Evolutionary conservation across 2,797 vertebrate species (phyloP), one percentile per base, ranked within the genome.

Genomic region (Pelobates cultripes): DNA sequence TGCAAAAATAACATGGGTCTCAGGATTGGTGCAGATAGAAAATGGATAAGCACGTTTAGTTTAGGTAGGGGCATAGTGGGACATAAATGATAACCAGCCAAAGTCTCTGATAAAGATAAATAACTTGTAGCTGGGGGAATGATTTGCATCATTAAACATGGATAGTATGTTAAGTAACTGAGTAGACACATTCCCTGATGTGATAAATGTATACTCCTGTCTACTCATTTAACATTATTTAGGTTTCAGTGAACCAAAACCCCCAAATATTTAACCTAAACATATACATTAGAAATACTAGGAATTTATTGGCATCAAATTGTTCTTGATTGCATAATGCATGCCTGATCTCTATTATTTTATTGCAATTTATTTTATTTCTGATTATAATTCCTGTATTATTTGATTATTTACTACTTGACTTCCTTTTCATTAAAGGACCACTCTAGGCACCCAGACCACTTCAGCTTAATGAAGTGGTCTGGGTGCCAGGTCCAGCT

Each of bases 91-190:
- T 94, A 93, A 91, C 85, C 86, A 91, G 91, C 89, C 91, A 89
- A 92, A 93, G 53, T 86, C 86, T 73, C 87, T 94, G 93, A 97
- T 96, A 94, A 95, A 96, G 95, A 97, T 95, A 94, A 96, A 96
- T 96, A 95, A 95, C 94, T 93, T 94, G 90, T 93, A 96, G 94
- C 95, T 92, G 92, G 91, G 90, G 93, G 95, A 91, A 96, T 96
- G 95, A 96, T 94, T 93, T 93, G 94, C 96, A 94, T 95, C 95
- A 96, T 97, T 96, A 96, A 96, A 96, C 95, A 95, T 93, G 92
- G 94, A 91, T 94, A 95, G 92, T 92, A 91, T 94, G 94, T 96
- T 95, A 95, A 94, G 92, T 94, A 92, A 92, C 90, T 93, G 90
- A 89, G 91, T 90, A 94, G 93, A 90, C 88, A 89, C 91, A 93